Evolutionary conservation across 2,888 invertebrate species (phyloP).

Genomic region (Tyria jacobaeae): DNA sequence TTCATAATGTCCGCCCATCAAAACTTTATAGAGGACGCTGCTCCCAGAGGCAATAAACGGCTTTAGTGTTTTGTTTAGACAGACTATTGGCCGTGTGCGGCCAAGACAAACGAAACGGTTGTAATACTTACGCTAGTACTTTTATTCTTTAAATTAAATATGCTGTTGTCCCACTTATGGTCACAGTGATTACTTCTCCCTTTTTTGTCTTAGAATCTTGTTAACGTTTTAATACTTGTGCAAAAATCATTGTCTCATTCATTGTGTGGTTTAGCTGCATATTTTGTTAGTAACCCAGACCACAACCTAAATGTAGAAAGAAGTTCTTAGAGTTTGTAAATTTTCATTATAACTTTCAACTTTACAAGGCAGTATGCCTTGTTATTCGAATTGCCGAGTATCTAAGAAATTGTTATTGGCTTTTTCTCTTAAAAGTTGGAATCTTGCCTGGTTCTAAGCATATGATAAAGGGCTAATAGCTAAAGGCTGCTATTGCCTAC

Average conservation of each 20-base stretch:
- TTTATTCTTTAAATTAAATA: conserved; percentile 2
- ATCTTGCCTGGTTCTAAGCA: not conserved
- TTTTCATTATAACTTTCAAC: not conserved
- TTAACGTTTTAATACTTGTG: too few relatives aligned
- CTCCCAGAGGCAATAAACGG: conserved; percentile 66
- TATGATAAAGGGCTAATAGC: not conserved
- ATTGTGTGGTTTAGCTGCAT: too few relatives aligned
- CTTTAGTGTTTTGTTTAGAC: conserved; percentile 63
- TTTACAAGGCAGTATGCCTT: not conserved
- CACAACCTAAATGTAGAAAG: not conserved
- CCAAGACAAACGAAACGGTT: conserved; percentile 15
- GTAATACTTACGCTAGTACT: not conserved
- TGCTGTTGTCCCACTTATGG: not conserved
- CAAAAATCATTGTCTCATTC: too few relatives aligned
- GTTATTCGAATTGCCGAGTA: not conserved
- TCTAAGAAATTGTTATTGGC: not conserved
- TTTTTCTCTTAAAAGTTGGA: not conserved
- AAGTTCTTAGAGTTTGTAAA: not conserved
- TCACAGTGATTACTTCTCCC: not conserved
- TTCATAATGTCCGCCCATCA: conserved; percentile 66
- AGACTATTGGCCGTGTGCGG: conserved; percentile 42
- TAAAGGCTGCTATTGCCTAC: not conserved
- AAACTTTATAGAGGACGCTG: conserved; percentile 67
- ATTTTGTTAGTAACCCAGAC: too few relatives aligned
- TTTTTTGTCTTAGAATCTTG: too few relatives aligned